Conservation (phyloP, 2,888 invertebrate genomes). For the Apoda limacodes region DNA sequence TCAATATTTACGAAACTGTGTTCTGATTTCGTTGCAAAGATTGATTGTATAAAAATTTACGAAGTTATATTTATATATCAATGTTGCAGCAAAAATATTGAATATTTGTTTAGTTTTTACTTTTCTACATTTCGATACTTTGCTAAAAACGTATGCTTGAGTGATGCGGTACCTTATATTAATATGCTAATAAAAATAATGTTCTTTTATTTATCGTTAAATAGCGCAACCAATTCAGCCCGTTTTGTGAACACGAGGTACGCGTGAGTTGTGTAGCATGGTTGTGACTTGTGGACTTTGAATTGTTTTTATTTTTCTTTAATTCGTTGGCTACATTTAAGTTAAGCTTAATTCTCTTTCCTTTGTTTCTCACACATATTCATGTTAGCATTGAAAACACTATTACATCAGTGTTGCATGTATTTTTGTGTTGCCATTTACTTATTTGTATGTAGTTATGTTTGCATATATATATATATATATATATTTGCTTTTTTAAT, state of each 20-base stretch:
- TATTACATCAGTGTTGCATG: constrained; percentile 23
- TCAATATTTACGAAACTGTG: too few species aligned
- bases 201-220: constrained; percentile 30
- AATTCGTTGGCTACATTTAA: too few species aligned
- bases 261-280: constrained; percentile 35
- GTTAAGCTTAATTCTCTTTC: constrained; percentile 20
- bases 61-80: too few species aligned
- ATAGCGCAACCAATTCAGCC: constrained; percentile 7
- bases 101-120: too few species aligned
- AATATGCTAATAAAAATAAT: constrained; percentile 48
- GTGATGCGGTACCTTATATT: constrained; percentile 44
- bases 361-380: constrained; percentile 44
- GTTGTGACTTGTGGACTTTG: constrained; percentile 29
- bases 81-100: too few species aligned
- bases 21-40: too few species aligned
- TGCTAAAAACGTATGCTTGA: constrained; percentile 34
- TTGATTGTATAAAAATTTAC: too few species aligned
- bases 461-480: neutral
- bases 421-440: constrained; percentile 10
- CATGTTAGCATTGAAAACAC: constrained; percentile 34
- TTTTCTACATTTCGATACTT: constrained; percentile 34
- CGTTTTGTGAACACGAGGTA: constrained; percentile 17
- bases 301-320: constrained; percentile 20
- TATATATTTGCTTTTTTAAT: constrained; percentile 3
- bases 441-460: constrained; percentile 1